Conservation (phyloP, 1,140 invertebrate genomes). For the Himalopsyche phryganea region DNA sequence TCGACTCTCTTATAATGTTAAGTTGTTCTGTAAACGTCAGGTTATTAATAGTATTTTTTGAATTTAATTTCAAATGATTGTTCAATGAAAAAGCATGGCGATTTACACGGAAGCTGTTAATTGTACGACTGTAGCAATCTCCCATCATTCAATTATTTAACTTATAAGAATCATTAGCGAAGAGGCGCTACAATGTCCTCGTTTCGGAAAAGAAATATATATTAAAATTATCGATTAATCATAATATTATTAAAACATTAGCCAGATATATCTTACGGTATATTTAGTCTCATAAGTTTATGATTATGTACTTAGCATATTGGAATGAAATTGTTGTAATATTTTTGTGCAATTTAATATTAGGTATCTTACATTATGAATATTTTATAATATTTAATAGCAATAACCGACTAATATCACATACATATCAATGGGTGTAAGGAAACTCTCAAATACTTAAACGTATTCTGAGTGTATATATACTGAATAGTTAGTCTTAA, state of each 20-base stretch:
- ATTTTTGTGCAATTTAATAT: slow-evolving; percentile 3
- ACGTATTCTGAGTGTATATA: neutral
- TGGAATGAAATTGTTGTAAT: neutral
- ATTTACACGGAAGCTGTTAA: neutral
- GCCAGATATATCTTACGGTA: too few species aligned
- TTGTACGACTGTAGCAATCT: slow-evolving; percentile 25
- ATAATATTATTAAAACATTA: neutral
- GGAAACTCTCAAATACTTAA: slow-evolving; percentile 11
- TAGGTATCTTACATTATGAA: slow-evolving; percentile 2
- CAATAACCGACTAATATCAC: slow-evolving; percentile 35
- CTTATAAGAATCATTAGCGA: slow-evolving; percentile 17
- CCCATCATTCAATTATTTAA: slow-evolving; percentile 35
- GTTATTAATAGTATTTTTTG: too few species aligned
- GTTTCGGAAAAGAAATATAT: too few species aligned
- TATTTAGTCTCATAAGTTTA: too few species aligned
- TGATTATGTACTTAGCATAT: neutral
- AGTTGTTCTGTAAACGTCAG: too few species aligned
- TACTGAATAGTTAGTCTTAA: neutral
- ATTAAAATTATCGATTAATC: neutral
- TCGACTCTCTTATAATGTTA: too few species aligned
- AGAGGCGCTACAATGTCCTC: neutral
- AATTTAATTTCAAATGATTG: too few species aligned
- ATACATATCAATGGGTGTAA: slow-evolving; percentile 30
- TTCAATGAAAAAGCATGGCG: neutral
- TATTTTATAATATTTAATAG: slow-evolving; percentile 2